Conservation (phyloP, 2,113 vertebrate genomes). For the Erinaceus europaeus region DNA sequence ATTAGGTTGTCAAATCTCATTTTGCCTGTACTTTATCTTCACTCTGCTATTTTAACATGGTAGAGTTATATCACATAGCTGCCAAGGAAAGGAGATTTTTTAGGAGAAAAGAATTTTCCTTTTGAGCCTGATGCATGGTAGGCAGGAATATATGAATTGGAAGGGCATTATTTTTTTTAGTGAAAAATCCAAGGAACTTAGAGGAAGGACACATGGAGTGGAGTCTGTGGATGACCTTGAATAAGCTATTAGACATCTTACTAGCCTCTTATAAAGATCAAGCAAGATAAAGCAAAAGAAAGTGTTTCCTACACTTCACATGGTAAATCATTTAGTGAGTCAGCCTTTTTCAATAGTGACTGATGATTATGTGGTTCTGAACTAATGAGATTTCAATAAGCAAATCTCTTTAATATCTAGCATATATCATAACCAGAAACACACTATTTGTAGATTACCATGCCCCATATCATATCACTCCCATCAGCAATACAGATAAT, state of each 20-base stretch:
- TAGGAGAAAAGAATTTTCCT: not conserved
- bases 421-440: not conserved
- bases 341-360: not conserved
- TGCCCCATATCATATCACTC: not conserved
- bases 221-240: not conserved
- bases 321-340: slow-evolving; percentile 16
- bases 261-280: not conserved
- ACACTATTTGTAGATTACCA: not conserved
- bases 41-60: slow-evolving; percentile 42
- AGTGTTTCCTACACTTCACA: not conserved
- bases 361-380: not conserved
- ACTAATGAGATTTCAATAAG: slow-evolving; percentile 27
- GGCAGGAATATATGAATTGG: not conserved
- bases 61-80: slow-evolving; percentile 33
- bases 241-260: not conserved
- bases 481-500: not conserved
- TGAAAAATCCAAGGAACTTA: not conserved
- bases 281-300: not conserved
- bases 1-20: slow-evolving; percentile 65
- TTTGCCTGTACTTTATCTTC: slow-evolving; percentile 60
- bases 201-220: not conserved
- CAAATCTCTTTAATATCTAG: not conserved
- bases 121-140: not conserved
- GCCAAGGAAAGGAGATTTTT: slow-evolving; percentile 52
- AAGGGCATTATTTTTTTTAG: not conserved